Conservation (phyloP, 2,797 vertebrate genomes). For the Coluber constrictor region DNA sequence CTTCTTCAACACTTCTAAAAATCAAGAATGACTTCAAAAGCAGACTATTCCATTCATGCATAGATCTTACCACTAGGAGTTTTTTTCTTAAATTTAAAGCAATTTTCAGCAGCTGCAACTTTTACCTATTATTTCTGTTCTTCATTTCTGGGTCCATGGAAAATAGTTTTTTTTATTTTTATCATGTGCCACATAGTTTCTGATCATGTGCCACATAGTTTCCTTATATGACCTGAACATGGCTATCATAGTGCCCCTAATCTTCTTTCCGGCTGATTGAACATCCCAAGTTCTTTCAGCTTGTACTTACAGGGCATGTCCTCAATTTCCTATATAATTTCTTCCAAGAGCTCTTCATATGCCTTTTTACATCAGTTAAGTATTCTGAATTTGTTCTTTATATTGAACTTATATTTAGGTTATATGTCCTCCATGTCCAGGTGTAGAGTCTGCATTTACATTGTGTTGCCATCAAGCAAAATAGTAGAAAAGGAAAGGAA, state of each 20-base stretch:
- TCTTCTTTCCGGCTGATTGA: not conserved
- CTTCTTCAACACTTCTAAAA: not conserved
- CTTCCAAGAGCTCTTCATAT: not conserved
- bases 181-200: not conserved
- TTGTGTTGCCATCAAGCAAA: not conserved
- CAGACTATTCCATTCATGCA: not conserved
- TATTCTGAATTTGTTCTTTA: not conserved
- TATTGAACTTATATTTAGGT: not conserved
- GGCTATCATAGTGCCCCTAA: not conserved
- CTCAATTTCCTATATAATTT: not conserved
- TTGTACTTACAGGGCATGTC: not conserved
- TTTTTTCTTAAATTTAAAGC: not conserved
- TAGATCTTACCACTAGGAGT: not conserved
- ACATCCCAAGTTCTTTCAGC: not conserved
- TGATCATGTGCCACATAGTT: not conserved
- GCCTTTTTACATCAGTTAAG: not conserved
- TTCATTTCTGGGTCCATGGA: not conserved
- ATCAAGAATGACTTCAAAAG: not conserved
- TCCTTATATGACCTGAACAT: not conserved
- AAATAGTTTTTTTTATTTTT: not conserved
- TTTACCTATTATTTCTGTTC: not conserved
- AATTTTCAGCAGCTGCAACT: not conserved
- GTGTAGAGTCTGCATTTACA: not conserved
- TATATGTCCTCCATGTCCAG: not conserved
- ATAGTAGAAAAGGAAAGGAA: not conserved